Percentiles rank a stretch among this genome's conserved stretches.
These are phyloP conservation scores for Drosophila pachea DNA, from an alignment of 1,140 invertebrate species.

Conservation along the genomic window DNA sequence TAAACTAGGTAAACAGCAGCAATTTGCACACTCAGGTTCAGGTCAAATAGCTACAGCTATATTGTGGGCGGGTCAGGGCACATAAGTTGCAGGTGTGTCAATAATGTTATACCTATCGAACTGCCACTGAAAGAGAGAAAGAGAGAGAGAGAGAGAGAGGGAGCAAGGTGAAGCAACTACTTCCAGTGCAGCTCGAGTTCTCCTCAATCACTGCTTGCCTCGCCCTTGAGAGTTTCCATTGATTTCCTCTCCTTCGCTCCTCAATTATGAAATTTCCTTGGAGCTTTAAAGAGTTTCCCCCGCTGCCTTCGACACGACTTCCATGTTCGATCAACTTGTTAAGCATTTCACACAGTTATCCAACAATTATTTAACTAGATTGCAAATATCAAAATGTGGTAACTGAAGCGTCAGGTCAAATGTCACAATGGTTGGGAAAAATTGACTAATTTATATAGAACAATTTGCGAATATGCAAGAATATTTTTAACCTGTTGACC, in stretches of 20 bases:
- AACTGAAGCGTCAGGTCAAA: constrained; percentile 37
- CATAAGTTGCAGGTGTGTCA: not conserved
- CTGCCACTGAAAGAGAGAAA: not conserved
- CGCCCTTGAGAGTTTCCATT: not conserved
- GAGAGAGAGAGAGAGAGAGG: not conserved
- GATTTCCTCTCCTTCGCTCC: not conserved
- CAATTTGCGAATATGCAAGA: constrained; percentile 48
- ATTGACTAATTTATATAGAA: constrained; percentile 5
- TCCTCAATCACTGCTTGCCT: not conserved
- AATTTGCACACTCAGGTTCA: constrained; percentile 26
- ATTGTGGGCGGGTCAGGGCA: constrained; percentile 6
- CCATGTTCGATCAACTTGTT: not conserved
- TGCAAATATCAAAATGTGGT: constrained; percentile 40
- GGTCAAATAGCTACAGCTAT: constrained; percentile 17
- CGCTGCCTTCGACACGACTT: no score
- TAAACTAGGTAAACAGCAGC: constrained; percentile 12
- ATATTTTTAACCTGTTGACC: constrained; percentile 31
- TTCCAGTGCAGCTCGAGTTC: not conserved
- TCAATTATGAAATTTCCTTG: not conserved
- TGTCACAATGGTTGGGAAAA: constrained; percentile 43
- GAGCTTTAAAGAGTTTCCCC: no score
- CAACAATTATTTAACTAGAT: constrained; percentile 21
- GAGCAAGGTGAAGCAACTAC: not conserved
- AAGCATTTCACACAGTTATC: not conserved
- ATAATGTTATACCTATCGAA: not conserved